Percentiles rank a stretch among this genome's conserved stretches.
Conservation (phyloP, 2,113 vertebrate species). For the Chunga burmeisteri region DNA sequence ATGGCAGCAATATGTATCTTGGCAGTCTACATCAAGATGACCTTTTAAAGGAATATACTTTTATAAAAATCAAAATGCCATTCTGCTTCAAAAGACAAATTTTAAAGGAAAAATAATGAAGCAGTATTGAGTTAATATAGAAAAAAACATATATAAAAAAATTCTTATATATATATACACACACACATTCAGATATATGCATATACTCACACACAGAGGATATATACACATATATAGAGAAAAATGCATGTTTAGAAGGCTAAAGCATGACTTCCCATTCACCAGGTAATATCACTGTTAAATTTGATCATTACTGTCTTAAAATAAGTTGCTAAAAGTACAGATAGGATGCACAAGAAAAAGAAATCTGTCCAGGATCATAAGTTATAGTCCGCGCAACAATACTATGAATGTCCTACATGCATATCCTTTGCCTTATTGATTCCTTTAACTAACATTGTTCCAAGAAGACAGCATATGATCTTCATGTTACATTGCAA, state of each 20-base stretch:
- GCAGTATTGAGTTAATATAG: not conserved
- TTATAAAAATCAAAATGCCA: not conserved
- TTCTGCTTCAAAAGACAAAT: not conserved
- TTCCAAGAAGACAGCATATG: not conserved
- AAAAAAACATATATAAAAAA: not conserved
- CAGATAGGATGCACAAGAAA: not conserved
- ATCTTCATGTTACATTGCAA: not conserved
- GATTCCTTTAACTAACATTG: not conserved
- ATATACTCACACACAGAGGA: not conserved
- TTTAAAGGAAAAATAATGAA: not conserved
- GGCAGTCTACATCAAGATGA: not conserved
- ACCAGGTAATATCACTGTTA: not conserved
- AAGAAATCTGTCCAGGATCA: not conserved
- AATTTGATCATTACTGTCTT: not conserved
- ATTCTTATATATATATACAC: not conserved
- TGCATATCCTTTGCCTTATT: not conserved
- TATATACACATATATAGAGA: rapidly evolving
- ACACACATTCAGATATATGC: rapidly evolving
- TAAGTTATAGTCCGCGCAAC: not conserved
- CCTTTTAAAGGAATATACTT: not conserved
- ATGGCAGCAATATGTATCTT: not conserved
- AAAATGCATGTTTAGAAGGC: not conserved
- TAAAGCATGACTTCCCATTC: not conserved
- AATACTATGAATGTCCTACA: not conserved
- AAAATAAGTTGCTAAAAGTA: not conserved